These are phyloP conservation scores for Atta colombica DNA, from an alignment of 1,140 invertebrate species.

Conservation along the genomic window DNA sequence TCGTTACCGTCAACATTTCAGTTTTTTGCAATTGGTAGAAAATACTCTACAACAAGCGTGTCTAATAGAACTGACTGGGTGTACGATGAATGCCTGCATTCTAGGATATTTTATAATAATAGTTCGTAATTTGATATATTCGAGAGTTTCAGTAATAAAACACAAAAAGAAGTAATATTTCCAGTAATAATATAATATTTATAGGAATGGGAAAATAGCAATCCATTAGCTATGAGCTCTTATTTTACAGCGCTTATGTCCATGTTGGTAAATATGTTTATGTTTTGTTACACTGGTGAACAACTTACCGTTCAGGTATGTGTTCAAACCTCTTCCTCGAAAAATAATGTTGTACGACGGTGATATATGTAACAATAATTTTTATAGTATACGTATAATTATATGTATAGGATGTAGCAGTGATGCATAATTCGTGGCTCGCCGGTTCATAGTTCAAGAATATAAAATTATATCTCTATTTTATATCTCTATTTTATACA, in stretches of 20 bases:
- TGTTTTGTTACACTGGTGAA: slow-evolving; percentile 73
- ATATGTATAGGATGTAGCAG: not conserved
- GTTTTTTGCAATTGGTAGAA: slow-evolving; percentile 73
- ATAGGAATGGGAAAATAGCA: slow-evolving; percentile 70
- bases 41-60: slow-evolving; percentile 74
- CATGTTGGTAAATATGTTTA: slow-evolving; percentile 68
- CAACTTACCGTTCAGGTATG: slow-evolving; percentile 71
- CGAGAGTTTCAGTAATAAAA: not conserved
- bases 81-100: slow-evolving; percentile 77
- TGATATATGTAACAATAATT: too few relatives aligned
- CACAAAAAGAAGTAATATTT: not conserved
- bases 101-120: slow-evolving; percentile 78
- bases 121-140: slow-evolving; percentile 59
- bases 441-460: too few relatives aligned
- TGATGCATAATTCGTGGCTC: too few relatives aligned
- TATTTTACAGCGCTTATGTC: slow-evolving; percentile 55
- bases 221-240: slow-evolving; percentile 43
- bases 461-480: too few relatives aligned
- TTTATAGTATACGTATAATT: not conserved
- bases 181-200: not conserved
- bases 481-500: too few relatives aligned
- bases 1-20: slow-evolving; percentile 15
- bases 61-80: slow-evolving; percentile 78
- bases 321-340: not conserved
- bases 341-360: not conserved